Base-by-base conservation (phyloP, 2,888 invertebrate genomes). In the Hetaerina titia region DNA sequence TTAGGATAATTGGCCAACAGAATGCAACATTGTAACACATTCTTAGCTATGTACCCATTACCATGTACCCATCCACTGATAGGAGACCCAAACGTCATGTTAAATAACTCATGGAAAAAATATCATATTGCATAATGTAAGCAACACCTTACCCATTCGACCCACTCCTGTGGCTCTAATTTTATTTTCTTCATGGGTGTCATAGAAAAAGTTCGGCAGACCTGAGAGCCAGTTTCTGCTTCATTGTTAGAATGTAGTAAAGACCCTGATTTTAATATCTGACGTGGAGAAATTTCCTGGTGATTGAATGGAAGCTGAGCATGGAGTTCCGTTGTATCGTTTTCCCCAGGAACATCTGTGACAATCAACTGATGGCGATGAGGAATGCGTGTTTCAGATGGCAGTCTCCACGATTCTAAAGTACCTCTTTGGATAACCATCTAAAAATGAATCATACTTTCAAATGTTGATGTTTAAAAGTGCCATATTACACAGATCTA, bases 131-230 rank as follows among this genome's bases (percentile, higher is more conserved):
- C 57, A 89, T 22, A 57, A 89, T 6, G 89, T 60, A 90, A 7
- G 25, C 13, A 57, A 11, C 13, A 56, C 64, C 90, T 45, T 22
- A 92, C 92, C 92, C 92, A 92, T 57, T 92, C 92, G 13, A 74
- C 56, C 45, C 69, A 92, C n/a, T 92, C 92, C 69, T 92, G 92
- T n/a, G 92, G 92, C n/a, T 92, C 92, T 56, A 92, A 69, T 74
- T 92, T 92, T 31, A 92, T 92, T 92, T 92, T 69, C 56, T 92
- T 92, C 57, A 69, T 31, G 11, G 56, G 92, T 56, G 92, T 56
- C 19, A 64, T 56, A 69, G 64, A 8, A 92, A 92, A 92, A 45
- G 19, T 31, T 6, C 69, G 45, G 13, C 92, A 92, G 19, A 92
- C 45, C 56, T 74, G 69, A 4, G 92, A 57, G 15, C 45, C 74